Evolutionary conservation across 2,888 invertebrate species (phyloP), one percentile per base, ranked within the genome.

Genomic region (Drosophila mettleri): DNA sequence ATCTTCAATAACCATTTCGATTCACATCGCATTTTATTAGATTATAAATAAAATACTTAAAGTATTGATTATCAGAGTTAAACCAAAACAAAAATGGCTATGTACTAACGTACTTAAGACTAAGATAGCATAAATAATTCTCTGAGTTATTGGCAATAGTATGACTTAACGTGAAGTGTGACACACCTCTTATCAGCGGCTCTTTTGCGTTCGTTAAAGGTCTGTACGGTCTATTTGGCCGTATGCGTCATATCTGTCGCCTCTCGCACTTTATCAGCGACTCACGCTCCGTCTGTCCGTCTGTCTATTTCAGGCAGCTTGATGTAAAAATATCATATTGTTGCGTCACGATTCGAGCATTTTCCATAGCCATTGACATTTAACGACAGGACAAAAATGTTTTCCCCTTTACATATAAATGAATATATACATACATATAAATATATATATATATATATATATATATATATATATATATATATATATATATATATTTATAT

Each of bases 331-430:
- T 86, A 80, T 73, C 38, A 54, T 45, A 77, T 57, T 74, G 74
- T 82, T 86, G 80, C 81, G 86, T 86, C 81, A 82, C 55, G 57
- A 33, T 36, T 61, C 69, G 53, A 73, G 58, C 80, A 74, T 74
- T 75, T 69, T 22, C 20, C 65, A 38, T 27, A 39, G 60, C 39
- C 71, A 36, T 39, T 74, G 69, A 54, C 73, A 74, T 74, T 70
- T 38, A 48, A 27, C 45, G 61, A 48, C 57, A 71, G 60, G 53
- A 45, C 62, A 60, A 62, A 34, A 43, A 24, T 36, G 22, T 22
- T 59, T 52, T 43, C 33, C 57, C 43, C 49, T 31, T 58, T 27
- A 16, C 27, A 27, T 46, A 29, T 16, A n/a, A n/a, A n/a, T n/a
- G n/a, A n/a, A n/a, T n/a, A n/a, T n/a, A n/a, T n/a, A n/a, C n/a